These are phyloP conservation scores for Leptopilina clavipes DNA, from an alignment of 1,140 invertebrate genomes.

Conservation along the genomic window DNA sequence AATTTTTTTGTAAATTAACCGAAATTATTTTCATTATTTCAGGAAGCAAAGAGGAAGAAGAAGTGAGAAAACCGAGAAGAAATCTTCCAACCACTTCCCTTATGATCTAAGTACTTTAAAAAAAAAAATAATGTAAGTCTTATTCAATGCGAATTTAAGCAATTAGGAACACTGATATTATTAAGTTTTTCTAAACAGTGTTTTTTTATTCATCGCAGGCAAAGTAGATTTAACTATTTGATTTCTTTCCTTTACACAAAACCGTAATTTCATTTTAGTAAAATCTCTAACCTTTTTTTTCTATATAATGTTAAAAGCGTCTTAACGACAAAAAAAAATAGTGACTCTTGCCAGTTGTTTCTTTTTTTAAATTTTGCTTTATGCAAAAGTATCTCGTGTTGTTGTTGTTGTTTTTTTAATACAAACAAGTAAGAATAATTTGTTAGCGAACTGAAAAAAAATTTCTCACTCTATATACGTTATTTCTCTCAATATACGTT, in stretches of 20 bases:
- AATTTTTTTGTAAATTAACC: no score
- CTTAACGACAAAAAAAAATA: neutral
- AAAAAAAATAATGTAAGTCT: neutral
- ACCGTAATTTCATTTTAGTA: no score
- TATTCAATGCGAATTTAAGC: neutral
- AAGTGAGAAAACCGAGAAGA: neutral
- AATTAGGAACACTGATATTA: neutral
- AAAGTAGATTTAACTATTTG: constrained; percentile 2
- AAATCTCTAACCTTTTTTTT: neutral
- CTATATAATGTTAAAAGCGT: neutral
- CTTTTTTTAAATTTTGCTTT: neutral
- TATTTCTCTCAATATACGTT: neutral
- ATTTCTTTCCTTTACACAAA: neutral
- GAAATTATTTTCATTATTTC: neutral
- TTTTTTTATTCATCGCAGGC: neutral
- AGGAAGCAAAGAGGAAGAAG: constrained; percentile 32
- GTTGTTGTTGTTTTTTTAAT: neutral
- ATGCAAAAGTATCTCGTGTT: neutral
- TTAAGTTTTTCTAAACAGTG: neutral
- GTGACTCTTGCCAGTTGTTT: neutral
- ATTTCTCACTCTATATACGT: no score
- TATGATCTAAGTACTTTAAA: constrained; percentile 11
- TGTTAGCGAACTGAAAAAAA: neutral
- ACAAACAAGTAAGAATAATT: neutral
- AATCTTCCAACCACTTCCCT: neutral